A percentile compares a stretch with the other conserved stretches of the same genome.
Evolutionary conservation across 92 coral and sea anemone species (phyloP).

Genomic region (Anthopleura xanthogrammica): DNA sequence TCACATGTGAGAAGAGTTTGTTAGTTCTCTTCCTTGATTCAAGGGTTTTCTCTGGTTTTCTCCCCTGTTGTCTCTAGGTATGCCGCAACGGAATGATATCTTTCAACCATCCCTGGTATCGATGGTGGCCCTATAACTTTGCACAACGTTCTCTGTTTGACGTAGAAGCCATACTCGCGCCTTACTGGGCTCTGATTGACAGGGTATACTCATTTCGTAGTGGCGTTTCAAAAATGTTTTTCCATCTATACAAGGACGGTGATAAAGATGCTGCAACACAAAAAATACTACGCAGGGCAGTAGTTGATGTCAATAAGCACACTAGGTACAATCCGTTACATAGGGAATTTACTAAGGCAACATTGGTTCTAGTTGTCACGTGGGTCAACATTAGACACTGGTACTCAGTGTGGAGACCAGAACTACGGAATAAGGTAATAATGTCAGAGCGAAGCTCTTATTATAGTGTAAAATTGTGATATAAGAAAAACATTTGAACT

Average conservation of each 20-base stretch:
- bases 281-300: slow-evolving; percentile 21
- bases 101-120: slow-evolving; percentile 17
- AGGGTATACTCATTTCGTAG: not conserved
- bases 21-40: too few species aligned
- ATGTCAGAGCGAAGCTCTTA: too few species aligned
- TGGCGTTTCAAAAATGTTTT: slow-evolving; percentile 34
- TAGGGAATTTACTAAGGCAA: slow-evolving; percentile 22
- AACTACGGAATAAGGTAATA: slow-evolving; percentile 5
- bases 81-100: slow-evolving; percentile 30
- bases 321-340: not conserved
- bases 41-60: not conserved
- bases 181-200: slow-evolving; percentile 48
- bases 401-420: not conserved
- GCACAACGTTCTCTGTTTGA: slow-evolving; percentile 33
- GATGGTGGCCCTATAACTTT: slow-evolving; percentile 45
- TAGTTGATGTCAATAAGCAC: slow-evolving; percentile 21
- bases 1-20: too few species aligned
- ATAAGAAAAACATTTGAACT: too few species aligned
- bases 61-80: not conserved
- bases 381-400: slow-evolving; percentile 39
- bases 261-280: not conserved
- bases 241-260: slow-evolving; percentile 24
- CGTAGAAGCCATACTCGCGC: slow-evolving; percentile 35
- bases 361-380: slow-evolving; percentile 52
- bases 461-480: too few species aligned